Percentiles rank a stretch among this genome's conserved stretches.
phyloP scores from a whole-genome alignment of 2,113 vertebrate species.

The Rhabdomys dilectus region DNA sequence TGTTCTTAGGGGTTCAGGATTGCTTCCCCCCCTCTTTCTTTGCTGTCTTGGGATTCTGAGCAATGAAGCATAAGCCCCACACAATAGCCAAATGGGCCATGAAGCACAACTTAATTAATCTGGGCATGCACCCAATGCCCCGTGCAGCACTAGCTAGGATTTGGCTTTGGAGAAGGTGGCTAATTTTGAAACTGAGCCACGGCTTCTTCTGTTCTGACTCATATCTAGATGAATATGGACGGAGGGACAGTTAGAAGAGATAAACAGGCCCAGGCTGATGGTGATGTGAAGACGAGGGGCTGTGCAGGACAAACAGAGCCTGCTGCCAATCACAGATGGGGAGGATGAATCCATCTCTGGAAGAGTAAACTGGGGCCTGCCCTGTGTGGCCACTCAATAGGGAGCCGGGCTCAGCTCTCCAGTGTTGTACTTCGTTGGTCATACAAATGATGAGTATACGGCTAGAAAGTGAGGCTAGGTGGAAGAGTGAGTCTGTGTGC shows the following conservation, averaged over 20 bases:
- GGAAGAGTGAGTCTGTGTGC: rapidly evolving
- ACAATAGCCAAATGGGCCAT: slow-evolving; percentile 61
- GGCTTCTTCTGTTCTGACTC: not conserved
- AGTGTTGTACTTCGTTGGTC: too few species aligned
- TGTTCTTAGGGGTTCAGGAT: slow-evolving; percentile 32
- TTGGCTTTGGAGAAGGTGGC: slow-evolving; percentile 41
- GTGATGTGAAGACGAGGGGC: not conserved
- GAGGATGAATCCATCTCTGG: not conserved
- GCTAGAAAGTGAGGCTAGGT: too few species aligned
- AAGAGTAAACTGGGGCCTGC: not conserved
- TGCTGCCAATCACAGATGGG: not conserved
- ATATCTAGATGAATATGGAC: not conserved
- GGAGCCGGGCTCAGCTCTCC: not conserved
- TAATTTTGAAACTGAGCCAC: not conserved
- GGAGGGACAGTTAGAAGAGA: not conserved
- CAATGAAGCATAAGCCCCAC: slow-evolving; percentile 55
- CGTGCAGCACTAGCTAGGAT: not conserved
- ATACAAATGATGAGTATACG: not conserved
- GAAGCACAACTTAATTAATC: slow-evolving; percentile 71
- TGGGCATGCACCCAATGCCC: slow-evolving; percentile 57
- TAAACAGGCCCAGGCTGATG: not conserved
- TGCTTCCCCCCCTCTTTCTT: not conserved
- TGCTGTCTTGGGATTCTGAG: not conserved
- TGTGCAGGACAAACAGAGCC: rapidly evolving
- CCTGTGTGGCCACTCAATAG: not conserved